These are phyloP conservation scores for Lytechinus pictus DNA, from an alignment of 35 echinoderm and acorn worm genomes.

Conservation along the genomic window DNA sequence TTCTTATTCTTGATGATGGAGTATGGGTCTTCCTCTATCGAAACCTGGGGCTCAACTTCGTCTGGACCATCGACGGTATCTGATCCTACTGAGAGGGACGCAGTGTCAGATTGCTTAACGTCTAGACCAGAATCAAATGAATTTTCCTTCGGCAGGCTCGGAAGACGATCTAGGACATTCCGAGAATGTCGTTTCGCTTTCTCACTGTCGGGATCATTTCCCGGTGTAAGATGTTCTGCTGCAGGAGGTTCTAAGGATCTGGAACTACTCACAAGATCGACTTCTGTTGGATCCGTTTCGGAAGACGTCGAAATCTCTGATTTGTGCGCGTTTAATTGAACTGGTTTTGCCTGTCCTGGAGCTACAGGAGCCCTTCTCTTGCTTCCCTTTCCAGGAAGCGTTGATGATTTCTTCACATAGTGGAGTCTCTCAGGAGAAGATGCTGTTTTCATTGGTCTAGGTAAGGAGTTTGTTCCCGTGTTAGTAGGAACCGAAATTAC, in stretches of 20 bases:
- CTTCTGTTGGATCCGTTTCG: neutral
- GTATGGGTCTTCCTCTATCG: neutral
- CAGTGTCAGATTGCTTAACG: neutral
- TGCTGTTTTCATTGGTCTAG: neutral
- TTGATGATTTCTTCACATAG: slow-evolving; percentile 1
- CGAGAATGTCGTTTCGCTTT: neutral
- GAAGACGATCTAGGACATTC: neutral
- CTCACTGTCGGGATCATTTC: neutral
- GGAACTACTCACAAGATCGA: neutral
- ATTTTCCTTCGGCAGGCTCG: neutral
- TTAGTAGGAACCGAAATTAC: neutral
- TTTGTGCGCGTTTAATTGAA: neutral
- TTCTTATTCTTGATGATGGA: neutral
- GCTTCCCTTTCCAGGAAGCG: neutral
- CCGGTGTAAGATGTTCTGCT: neutral
- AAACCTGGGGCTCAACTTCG: neutral
- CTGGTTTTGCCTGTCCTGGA: neutral
- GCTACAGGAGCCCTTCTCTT: slow-evolving; percentile 15
- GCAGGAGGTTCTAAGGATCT: neutral
- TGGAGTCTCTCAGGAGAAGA: neutral
- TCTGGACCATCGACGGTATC: neutral
- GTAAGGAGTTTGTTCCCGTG: neutral
- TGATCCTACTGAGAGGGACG: slow-evolving; percentile 8
- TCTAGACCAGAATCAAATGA: neutral
- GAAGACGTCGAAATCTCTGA: neutral